Evolutionary conservation across 2,888 invertebrate species (phyloP), one percentile per base, ranked within the genome.

Genomic region (Coenonympha glycerion): DNA sequence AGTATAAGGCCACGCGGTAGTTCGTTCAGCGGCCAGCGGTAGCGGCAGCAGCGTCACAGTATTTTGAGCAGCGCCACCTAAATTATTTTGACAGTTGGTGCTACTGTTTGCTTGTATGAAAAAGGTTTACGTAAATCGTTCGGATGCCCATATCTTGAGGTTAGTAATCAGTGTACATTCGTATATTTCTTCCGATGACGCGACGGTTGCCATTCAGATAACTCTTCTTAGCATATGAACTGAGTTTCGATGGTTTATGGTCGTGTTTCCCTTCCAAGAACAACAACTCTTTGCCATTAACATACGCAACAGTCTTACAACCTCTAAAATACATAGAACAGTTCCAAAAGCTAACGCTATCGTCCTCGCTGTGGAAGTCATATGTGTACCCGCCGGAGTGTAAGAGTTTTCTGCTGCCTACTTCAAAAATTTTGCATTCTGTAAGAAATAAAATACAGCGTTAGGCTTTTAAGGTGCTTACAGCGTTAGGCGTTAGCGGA

Each of bases 361-460:
- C 50, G 19, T 34, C 45, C 3, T 60, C 51, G 21, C 3, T 3
- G 26, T 62, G 60, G 11, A 66, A 60, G 52, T 71, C 71, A 61
- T 63, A 73, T 6, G 62, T 58, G 36, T 60, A 62, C 3, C 56
- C 53, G 6, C 58, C 45, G 1, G 55, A n/a, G 56, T 49, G 31
- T 56, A 45, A n/a, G 56, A 47, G 31, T 56, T 42, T 9, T 50
- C 45, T 50, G 6, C 47, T 49, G 9, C 40, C 55, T 6, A 47
- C 4, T 9, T 24, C 52, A 11, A 60, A 52, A 13, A 58, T 28
- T 41, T 57, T 19, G 28, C 45, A 52, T 26, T 30, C 60, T 60
- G 31, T 15, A 31, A 31, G 15, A 31, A 31, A 13, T 15, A 3
- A 15, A 15, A n/a, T 28, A 2, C 28, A n/a, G n/a, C n/a, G n/a